Base-by-base conservation (phyloP, 1,140 invertebrate species). In the Solenopsis fugax region DNA sequence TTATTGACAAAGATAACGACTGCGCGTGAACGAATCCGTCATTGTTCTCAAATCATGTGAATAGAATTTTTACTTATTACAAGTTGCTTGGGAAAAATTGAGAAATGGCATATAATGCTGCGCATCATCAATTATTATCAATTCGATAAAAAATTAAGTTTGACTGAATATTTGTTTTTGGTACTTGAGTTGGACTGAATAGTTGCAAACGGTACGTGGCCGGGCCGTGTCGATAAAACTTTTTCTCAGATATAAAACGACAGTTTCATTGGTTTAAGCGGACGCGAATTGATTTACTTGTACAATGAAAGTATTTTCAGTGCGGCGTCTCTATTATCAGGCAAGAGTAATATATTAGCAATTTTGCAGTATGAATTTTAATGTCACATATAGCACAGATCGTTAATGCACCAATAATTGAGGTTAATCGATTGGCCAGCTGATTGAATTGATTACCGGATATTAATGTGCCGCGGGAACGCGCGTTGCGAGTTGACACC, bases 401-500 rank as follows among this genome's bases (percentile, higher is more conserved):
- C 65, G 72, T 75, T 89, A 85, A 89, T 89, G 76, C 65, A 69
- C 65, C 78, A 85, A 76, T 89, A 82, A 87, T 87, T 58, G 72
- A 87, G 80, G 73, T 89, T 89, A 89, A 89, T 87, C 86, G 78
- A 73, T 78, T 87, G 88, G 21, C 67, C 67, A 78, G 62, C 80
- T 76, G 73, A 84, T 87, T 80, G 76, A 87, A 89, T 89, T 85
- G 73, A 89, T 89, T 87, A 48, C 65, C 86, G 80, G 80, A 85
- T 89, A 89, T 89, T 89, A 89, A 89, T 89, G 88, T 75, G 54
- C 73, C 18, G 18, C 54, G 65, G 77, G 29, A 82, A 56, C 71
- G 77, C 69, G 75, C 60, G 54, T 67, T 77, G 86, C 80, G 29
- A 85, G 54, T 85, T 87, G 76, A 85, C 80, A 81, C 58, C 56